Conservation (phyloP, 1,140 invertebrate species). For the Trichoplusia ni region DNA sequence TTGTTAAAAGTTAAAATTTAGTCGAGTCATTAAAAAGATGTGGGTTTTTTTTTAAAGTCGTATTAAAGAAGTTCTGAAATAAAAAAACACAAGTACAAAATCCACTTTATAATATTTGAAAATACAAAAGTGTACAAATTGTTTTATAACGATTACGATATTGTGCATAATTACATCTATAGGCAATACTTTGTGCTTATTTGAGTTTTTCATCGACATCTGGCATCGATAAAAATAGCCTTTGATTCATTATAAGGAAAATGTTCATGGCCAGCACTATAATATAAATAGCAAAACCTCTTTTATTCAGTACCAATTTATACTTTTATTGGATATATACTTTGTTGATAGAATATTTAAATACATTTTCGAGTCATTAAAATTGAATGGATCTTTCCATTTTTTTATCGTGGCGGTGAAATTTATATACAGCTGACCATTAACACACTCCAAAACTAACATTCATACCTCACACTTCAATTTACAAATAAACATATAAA, state of each 20-base stretch:
- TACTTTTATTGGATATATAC: no score
- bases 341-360: no score
- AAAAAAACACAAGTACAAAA: constrained; percentile 37
- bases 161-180: constrained; percentile 50
- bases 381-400: no score
- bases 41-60: no score
- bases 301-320: no score
- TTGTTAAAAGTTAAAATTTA: no score
- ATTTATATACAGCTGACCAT: not conserved
- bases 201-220: not conserved
- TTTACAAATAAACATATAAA: not conserved
- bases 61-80: not conserved
- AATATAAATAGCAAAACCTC: no score
- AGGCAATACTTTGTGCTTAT: constrained; percentile 56
- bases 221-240: not conserved
- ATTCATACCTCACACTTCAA: not conserved
- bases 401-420: no score
- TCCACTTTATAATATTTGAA: constrained; percentile 71
- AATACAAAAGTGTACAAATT: constrained; percentile 76
- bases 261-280: not conserved
- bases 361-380: no score
- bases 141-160: constrained; percentile 51
- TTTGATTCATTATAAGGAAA: not conserved
- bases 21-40: no score
- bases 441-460: not conserved